Conservation (phyloP, 2,888 invertebrate species). For the Dastarcus helophoroides region DNA sequence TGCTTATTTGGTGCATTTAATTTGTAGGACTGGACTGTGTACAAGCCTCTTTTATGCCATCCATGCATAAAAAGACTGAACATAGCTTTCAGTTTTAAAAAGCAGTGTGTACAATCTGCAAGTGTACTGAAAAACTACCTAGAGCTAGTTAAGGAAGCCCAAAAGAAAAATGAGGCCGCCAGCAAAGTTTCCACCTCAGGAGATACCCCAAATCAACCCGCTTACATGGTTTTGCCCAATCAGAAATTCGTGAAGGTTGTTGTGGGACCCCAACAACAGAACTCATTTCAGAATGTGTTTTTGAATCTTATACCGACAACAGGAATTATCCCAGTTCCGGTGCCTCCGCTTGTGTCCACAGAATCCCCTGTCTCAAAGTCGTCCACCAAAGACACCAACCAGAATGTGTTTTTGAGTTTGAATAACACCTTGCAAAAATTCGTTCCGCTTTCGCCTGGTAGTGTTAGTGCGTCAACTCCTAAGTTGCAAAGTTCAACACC, state of each 20-base stretch:
- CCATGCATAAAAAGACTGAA: conserved; percentile 31
- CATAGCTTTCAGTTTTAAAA: conserved; percentile 31
- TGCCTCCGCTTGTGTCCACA: conserved; percentile 5
- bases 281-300: conserved; percentile 26
- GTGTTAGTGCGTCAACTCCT: conserved; percentile 6
- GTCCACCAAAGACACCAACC: conserved; percentile 25
- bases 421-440: conserved; percentile 29
- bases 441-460: conserved; percentile 20
- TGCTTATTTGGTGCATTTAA: conserved; percentile 6
- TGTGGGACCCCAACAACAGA: conserved; percentile 19
- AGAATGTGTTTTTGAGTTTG: conserved; percentile 31
- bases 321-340: conserved; percentile 2
- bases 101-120: conserved; percentile 31
- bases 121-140: conserved; percentile 28
- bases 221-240: conserved; percentile 27
- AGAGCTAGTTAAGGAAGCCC: conserved; percentile 22
- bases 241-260: conserved; percentile 29
- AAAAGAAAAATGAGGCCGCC: conserved; percentile 20
- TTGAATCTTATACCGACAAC: conserved; percentile 29
- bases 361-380: conserved; percentile 8
- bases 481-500: conserved; percentile 13
- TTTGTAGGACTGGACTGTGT: conserved; percentile 31
- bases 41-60: conserved; percentile 30
- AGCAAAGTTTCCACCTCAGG: background rate
- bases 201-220: conserved; percentile 10